Evolutionary conservation across 2,888 invertebrate genomes (phyloP).

Genomic region (Smittia aterrima): DNA sequence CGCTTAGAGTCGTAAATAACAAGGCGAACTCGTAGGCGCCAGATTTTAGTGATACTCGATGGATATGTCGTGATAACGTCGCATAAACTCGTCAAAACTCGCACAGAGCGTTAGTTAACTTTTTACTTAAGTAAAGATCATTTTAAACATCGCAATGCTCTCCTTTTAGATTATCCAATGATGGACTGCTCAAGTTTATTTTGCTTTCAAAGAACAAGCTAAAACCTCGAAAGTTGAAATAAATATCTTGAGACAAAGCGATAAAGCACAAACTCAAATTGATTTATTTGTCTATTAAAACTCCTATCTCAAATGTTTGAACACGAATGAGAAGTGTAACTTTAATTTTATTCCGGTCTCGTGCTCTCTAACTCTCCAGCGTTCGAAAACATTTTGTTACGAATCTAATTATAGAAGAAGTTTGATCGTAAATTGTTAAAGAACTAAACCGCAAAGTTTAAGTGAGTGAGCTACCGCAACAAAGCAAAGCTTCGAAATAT

Average conservation of each 20-base stretch:
- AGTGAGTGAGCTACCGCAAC: too few species aligned
- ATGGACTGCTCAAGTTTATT: neutral
- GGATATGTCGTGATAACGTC: neutral
- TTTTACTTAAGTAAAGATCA: too few species aligned
- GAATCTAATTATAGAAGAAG: neutral
- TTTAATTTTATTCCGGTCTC: slow-evolving; percentile 20
- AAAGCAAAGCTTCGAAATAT: too few species aligned
- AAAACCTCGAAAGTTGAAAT: neutral
- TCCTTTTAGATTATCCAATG: neutral
- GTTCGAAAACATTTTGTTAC: neutral
- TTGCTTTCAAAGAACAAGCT: slow-evolving; percentile 1
- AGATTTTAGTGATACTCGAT: neutral
- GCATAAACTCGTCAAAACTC: neutral
- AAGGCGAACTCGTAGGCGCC: neutral
- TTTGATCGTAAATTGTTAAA: too few species aligned
- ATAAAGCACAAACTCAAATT: neutral
- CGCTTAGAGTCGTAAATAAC: neutral
- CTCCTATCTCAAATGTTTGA: neutral
- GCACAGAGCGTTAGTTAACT: neutral
- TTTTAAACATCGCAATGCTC: too few species aligned
- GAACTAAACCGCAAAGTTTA: too few species aligned
- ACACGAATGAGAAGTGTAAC: neutral
- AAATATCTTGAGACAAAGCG: too few species aligned
- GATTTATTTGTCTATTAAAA: slow-evolving; percentile 8
- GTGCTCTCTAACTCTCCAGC: neutral